Percentiles rank a stretch among this genome's conserved stretches.
Conservation (phyloP, 1,140 invertebrate genomes). For the Papilio glaucus region DNA sequence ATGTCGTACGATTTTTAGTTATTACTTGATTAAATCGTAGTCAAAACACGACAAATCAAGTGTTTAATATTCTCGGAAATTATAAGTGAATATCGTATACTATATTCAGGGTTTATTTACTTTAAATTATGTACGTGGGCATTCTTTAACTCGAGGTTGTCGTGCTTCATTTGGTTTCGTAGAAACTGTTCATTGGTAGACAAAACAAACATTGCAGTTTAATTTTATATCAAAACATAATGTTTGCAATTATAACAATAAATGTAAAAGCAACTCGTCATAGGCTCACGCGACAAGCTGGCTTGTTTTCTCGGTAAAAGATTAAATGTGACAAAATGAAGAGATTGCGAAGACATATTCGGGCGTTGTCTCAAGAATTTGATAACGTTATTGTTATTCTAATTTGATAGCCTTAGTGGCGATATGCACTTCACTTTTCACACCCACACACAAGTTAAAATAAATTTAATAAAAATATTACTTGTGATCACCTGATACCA, state of each 20-base stretch:
- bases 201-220: slow-evolving; percentile 9
- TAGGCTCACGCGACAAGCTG: not conserved
- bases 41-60: not conserved
- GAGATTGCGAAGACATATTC: not conserved
- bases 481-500: not conserved
- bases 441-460: no score
- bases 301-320: not conserved
- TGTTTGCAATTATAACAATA: slow-evolving; percentile 4
- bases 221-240: not conserved
- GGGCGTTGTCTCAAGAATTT: slow-evolving; percentile 1
- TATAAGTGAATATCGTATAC: not conserved
- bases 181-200: not conserved
- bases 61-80: not conserved
- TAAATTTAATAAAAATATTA: not conserved
- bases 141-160: not conserved
- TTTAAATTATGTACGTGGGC: not conserved
- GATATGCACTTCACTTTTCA: not conserved
- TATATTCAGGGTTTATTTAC: not conserved
- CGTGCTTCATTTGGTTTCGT: not conserved
- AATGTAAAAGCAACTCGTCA: not conserved
- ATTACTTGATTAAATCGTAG: slow-evolving; percentile 5
- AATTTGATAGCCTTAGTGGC: no score
- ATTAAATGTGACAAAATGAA: slow-evolving; percentile 11
- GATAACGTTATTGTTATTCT: slow-evolving; percentile 4
- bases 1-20: not conserved